A percentile compares a stretch with the other conserved stretches of the same genome.
phyloP scores from a whole-genome alignment of 2,113 vertebrate species.

The Nannospalax galili region DNA sequence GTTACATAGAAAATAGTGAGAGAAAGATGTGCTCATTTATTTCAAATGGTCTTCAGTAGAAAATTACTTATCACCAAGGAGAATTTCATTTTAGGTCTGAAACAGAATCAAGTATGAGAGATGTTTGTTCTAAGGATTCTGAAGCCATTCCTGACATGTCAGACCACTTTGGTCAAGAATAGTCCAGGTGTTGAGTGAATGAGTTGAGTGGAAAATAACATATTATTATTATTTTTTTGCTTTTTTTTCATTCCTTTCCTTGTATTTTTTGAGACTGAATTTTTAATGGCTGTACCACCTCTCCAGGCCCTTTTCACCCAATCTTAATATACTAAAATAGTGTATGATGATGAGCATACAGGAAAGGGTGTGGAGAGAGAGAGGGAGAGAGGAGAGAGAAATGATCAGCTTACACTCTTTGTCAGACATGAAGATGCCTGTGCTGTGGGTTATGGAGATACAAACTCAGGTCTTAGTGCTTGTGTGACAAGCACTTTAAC shows the following conservation, averaged over 20 bases:
- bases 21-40: background rate
- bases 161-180: slow-evolving; percentile 21
- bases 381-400: too few species aligned
- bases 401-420: too few species aligned
- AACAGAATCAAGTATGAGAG: background rate
- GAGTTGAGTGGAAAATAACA: background rate
- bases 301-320: too few species aligned
- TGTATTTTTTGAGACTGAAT: too few species aligned
- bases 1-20: slow-evolving; percentile 7
- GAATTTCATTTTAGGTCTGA: background rate
- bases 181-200: background rate
- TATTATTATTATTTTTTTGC: background rate
- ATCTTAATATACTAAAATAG: background rate
- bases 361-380: background rate
- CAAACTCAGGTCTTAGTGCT: background rate
- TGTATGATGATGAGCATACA: background rate
- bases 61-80: slow-evolving; percentile 26
- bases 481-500: background rate
- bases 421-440: background rate
- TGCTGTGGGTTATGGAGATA: background rate
- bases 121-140: slow-evolving; percentile 1
- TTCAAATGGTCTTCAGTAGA: slow-evolving; percentile 37
- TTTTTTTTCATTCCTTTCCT: background rate
- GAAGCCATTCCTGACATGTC: background rate
- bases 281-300: too few species aligned